Evolutionary conservation across 1,140 invertebrate species (phyloP), one percentile per base, ranked within the genome.

Genomic region (Dendrolimus punctatus): DNA sequence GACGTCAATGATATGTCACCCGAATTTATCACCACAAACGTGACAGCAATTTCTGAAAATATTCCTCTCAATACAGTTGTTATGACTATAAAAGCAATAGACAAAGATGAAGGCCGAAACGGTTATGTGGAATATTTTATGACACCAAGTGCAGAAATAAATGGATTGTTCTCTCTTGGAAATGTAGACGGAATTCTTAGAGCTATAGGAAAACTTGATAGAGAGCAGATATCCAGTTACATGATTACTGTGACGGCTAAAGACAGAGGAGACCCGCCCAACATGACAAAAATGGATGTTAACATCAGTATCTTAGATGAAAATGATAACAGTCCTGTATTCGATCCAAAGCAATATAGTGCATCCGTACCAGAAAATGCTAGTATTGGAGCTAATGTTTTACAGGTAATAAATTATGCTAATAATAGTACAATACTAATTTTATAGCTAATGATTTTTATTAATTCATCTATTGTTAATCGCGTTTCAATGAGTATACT

Each of bases 1-100:
- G 97, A 99, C 84, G 94, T 98, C 10, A 99, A 99, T 87, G 98
- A 99, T 81, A 93, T 96, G 89, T 91, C 95, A 8, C 98, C 98
- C 0, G 91, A 94, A 73, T 99, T 99, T 85, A 90, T 96, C 62
- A 93, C 94, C 6, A 88, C 93, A 0, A 95, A 94, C 65, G 91
- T 92, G 68, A 95, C 94, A 5, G 85, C 90, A 9, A 91, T 97
- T 7, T 88, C 91, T 54, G 96, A 98, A 87, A 98, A 98, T 83
- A 92, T 95, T 42, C 92, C 95, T n/a, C 73, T 92, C 37, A 97
- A 98, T 75, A 96, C 95, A 5, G 92, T 98, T 8, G 92, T 98
- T 6, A 94, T 96, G 90, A 94, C 93, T 2, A 91, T 99, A 42
- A 95, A 96, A 78, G 97, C 97, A 0, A 84, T 94, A 6, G 98